These are phyloP conservation scores for Apeira syringaria DNA, from an alignment of 2,888 invertebrate genomes.

Conservation along the genomic window DNA sequence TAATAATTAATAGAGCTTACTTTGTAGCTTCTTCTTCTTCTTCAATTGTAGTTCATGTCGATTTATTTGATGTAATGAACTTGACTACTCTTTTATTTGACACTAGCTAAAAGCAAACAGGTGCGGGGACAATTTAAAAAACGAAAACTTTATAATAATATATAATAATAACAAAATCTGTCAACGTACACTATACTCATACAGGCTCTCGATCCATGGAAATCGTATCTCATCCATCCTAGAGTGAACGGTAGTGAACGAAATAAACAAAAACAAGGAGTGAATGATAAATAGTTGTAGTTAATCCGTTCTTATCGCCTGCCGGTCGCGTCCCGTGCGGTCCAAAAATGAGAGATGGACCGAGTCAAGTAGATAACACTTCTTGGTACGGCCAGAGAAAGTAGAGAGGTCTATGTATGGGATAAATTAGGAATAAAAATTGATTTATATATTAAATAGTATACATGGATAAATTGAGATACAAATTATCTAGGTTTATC, in stretches of 20 bases:
- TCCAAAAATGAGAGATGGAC: conserved; percentile 81
- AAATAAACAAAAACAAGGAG: conserved; percentile 58
- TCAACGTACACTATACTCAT: conserved; percentile 35
- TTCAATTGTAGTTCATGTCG: no score
- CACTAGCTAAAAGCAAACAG: no score
- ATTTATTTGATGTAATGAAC: no score
- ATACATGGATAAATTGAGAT: no score
- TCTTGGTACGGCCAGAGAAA: conserved; percentile 64
- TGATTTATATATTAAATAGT: no score
- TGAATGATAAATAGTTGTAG: conserved; percentile 79
- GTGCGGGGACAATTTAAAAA: no score
- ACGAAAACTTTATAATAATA: conserved; percentile 15
- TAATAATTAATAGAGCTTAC: no score
- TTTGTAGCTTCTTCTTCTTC: no score
- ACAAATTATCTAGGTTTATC: no score
- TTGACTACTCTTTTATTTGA: no score
- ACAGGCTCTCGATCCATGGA: conserved; percentile 45
- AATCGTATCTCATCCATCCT: conserved; percentile 56
- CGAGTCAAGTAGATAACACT: conserved; percentile 66
- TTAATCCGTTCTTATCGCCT: conserved; percentile 79
- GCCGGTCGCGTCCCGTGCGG: conserved; percentile 72
- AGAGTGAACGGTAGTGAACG: conserved; percentile 64
- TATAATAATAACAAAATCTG: no score
- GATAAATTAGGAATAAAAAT: no score
- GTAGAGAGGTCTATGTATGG: conserved; percentile 45